Base-by-base conservation (phyloP, 2,888 invertebrate species). In the Macrosoma leucophasiata region DNA sequence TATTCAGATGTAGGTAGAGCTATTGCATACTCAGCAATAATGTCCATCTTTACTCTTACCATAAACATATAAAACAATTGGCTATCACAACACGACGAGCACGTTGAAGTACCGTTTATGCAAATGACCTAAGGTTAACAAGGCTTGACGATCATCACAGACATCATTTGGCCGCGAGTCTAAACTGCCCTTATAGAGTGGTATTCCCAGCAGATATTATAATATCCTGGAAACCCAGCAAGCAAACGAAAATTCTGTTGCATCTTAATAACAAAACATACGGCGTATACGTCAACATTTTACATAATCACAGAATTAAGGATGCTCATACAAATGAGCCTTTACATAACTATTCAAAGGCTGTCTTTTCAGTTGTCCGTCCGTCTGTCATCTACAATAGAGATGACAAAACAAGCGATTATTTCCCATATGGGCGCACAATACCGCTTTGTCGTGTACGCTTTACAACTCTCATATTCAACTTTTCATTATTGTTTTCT, bases 371-470 rank as follows among this genome's bases (percentile, higher is more conserved):
- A 79, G 73, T 72, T 76, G 81, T 82, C 81, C 58, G 63, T 79
- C 75, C 55, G 74, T 81, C 77, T 69, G 75, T 77, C 76, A 64
- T 41, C 52, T 46, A 79, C 81, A 81, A 82, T 79, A 58, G 68
- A 49, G 61, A 68, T 70, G 76, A 81, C 81, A 82, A 78, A 81
- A 79, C 77, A 76, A 67, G 70, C 64, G 56, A 76, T 79, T 73
- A 79, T 77, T 81, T 77, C 78, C 75, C 75, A 77, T 82, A 79
- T 72, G 68, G 63, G 71, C 67, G 67, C 64, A 81, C 79, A 81
- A 78, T 76, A 59, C 52, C 37, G 50, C 71, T 72, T 78, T 77
- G 75, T 78, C 42, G 46, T 55, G 59, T 59, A 53, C 48, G 48
- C 63, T 58, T 54, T 48, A 60, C 62, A 65, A 68, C 65, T 59